Conservation (phyloP, 1,140 invertebrate genomes). For the Temnothorax curvispinosus region DNA sequence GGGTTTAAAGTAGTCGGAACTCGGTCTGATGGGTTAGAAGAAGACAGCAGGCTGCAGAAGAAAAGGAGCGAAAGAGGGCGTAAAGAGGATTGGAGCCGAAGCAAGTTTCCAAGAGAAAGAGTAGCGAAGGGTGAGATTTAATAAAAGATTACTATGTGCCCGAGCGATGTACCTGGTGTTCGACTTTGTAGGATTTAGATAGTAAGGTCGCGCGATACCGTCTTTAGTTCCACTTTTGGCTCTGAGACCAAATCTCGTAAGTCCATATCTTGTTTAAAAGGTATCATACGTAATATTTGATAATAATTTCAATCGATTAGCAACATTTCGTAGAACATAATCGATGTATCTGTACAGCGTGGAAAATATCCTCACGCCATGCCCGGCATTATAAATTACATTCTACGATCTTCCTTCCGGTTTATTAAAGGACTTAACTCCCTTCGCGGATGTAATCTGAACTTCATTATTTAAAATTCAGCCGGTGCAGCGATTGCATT, state of each 20-base stretch:
- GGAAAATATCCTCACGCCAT: slow-evolving; percentile 5
- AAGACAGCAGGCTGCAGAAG: slow-evolving; percentile 6
- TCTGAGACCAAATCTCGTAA: neutral
- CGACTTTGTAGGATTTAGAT: slow-evolving; percentile 48
- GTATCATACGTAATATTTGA: neutral
- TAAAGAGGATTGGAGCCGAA: slow-evolving; percentile 50
- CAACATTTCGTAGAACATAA: neutral
- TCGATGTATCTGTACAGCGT: neutral
- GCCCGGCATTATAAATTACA: slow-evolving; percentile 53
- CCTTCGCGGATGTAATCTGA: slow-evolving; percentile 70
- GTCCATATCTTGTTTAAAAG: neutral
- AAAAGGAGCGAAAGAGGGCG: neutral
- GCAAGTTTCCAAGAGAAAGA: slow-evolving; percentile 41
- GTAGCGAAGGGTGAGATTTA: slow-evolving; percentile 74
- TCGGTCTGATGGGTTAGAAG: slow-evolving; percentile 69
- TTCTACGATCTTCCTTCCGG: slow-evolving; percentile 53
- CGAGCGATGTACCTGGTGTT: slow-evolving; percentile 54
- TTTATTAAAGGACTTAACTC: slow-evolving; percentile 70
- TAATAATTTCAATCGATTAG: slow-evolving; percentile 24
- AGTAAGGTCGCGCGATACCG: slow-evolving; percentile 36
- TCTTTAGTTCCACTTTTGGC: slow-evolving; percentile 7
- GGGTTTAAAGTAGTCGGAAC: slow-evolving; percentile 74
- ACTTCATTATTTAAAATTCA: slow-evolving; percentile 76
- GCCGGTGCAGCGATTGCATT: slow-evolving; percentile 72
- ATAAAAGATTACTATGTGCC: slow-evolving; percentile 76